Conservation (phyloP, 1,140 invertebrate species). For the Heliconius melpomene region DNA sequence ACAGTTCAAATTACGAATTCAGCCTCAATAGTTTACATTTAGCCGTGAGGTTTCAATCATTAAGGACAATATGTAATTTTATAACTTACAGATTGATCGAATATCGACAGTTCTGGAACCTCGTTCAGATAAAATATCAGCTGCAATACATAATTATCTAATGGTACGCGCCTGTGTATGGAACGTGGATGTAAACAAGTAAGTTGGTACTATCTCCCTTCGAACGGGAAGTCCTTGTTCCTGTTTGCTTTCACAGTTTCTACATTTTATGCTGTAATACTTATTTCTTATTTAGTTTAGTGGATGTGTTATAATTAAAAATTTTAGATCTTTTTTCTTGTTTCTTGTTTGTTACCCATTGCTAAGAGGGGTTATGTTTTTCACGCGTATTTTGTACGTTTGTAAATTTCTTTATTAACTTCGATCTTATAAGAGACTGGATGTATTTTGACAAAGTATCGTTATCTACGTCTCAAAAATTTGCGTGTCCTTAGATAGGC, state of each 20-base stretch:
- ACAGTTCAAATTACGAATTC: background rate
- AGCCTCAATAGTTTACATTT: background rate
- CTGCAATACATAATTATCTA: constrained; percentile 9
- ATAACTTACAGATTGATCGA: background rate
- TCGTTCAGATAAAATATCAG: constrained; percentile 10
- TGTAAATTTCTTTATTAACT: too few relatives aligned
- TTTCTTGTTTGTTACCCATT: background rate
- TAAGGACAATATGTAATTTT: constrained; percentile 16
- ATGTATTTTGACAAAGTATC: too few relatives aligned
- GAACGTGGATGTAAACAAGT: constrained; percentile 24
- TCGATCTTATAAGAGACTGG: too few relatives aligned
- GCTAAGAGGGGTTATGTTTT: too few relatives aligned
- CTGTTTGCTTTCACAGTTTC: constrained; percentile 30
- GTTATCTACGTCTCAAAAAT: too few relatives aligned
- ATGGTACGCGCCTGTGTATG: background rate
- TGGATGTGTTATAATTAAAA: background rate
- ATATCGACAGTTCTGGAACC: constrained; percentile 15
- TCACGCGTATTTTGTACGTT: too few relatives aligned
- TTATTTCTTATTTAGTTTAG: background rate
- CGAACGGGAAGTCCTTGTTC: constrained; percentile 28
- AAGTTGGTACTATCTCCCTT: constrained; percentile 17
- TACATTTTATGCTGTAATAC: constrained; percentile 14
- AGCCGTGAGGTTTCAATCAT: background rate
- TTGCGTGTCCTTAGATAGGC: too few relatives aligned
- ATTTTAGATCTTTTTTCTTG: background rate